Percentiles rank a stretch among this genome's conserved stretches.
phyloP scores from a whole-genome alignment of 2,797 vertebrate genomes.

The Acropternis orthonyx region DNA sequence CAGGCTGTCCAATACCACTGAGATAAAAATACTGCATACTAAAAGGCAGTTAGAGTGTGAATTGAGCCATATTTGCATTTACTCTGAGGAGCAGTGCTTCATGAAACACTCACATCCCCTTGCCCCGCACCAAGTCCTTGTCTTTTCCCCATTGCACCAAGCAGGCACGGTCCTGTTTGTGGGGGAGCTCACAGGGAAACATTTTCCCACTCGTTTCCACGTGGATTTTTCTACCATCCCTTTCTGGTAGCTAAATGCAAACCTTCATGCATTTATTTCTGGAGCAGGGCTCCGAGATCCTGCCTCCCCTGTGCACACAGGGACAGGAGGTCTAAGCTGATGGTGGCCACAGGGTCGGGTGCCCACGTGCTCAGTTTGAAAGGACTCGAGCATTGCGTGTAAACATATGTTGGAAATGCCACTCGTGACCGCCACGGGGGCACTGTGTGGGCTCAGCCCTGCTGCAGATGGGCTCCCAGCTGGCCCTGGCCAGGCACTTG shows the following conservation, averaged over 20 bases:
- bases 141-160: not conserved
- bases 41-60: not conserved
- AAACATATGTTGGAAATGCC: not conserved
- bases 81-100: not conserved
- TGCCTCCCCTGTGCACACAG: not conserved
- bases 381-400: not conserved
- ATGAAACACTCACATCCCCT: not conserved
- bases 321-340: not conserved
- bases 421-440: not conserved
- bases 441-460: not conserved
- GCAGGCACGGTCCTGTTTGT: accelerated
- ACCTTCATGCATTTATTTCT: not conserved
- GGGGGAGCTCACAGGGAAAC: not conserved
- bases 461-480: not conserved
- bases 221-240: not conserved
- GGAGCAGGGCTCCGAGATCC: not conserved
- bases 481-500: not conserved
- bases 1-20: not conserved
- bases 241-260: not conserved
- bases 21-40: not conserved
- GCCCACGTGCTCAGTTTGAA: not conserved
- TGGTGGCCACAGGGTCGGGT: not conserved
- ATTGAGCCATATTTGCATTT: not conserved
- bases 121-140: accelerated
- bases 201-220: not conserved